These are phyloP conservation scores for Cephalopterus ornatus DNA, from an alignment of 2,113 vertebrate species.

Conservation along the genomic window DNA sequence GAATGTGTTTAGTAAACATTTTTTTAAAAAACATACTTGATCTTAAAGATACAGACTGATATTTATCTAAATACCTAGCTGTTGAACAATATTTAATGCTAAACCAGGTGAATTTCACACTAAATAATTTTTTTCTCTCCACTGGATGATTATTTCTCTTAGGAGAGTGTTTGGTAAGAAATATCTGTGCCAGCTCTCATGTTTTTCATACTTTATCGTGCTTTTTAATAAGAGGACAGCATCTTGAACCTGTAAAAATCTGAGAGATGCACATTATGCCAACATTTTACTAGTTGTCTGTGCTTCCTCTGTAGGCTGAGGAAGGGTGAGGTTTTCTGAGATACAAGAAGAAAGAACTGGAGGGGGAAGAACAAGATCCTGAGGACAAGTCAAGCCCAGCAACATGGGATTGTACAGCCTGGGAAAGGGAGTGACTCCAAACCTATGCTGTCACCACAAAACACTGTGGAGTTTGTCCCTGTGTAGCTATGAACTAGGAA, in stretches of 20 bases:
- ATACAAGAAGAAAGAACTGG: not conserved
- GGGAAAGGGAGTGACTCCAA: not conserved
- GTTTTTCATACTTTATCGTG: rapidly evolving
- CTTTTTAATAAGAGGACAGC: not conserved
- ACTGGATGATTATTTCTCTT: not conserved
- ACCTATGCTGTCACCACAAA: rapidly evolving
- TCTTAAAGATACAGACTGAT: not conserved
- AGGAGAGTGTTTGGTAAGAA: not conserved
- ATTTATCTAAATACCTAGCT: not conserved
- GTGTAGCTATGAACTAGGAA: not conserved
- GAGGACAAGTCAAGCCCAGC: not conserved
- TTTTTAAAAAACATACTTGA: not conserved
- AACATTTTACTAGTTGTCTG: not conserved
- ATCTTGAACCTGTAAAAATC: not conserved
- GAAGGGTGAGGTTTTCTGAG: not conserved
- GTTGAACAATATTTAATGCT: not conserved
- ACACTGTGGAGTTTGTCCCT: not conserved
- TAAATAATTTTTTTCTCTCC: not conserved
- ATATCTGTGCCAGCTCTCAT: not conserved
- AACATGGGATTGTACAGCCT: not conserved
- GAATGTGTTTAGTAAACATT: not conserved
- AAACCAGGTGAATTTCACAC: not conserved
- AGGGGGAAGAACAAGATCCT: not conserved
- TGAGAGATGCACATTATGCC: not conserved
- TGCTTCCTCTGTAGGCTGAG: not conserved